Conservation (phyloP, 1,140 invertebrate species). For the Atta texana region DNA sequence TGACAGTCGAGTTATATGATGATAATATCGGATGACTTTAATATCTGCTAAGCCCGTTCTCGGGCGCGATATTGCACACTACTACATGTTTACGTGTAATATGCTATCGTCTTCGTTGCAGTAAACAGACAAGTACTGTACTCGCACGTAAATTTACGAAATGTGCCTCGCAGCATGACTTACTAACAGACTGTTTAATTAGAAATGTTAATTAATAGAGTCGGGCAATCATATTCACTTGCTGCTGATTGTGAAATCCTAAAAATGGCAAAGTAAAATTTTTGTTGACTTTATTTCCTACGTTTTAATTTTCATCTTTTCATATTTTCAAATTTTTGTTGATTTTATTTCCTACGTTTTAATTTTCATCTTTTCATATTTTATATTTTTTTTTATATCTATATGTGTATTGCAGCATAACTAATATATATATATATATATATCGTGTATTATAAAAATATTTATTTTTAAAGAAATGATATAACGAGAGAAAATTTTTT, state of each 20-base stretch:
- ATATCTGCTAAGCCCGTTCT: conserved; percentile 44
- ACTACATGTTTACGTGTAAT: conserved; percentile 46
- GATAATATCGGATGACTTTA: conserved; percentile 43
- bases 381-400: background rate
- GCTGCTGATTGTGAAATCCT: background rate
- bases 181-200: conserved; percentile 22
- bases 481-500: background rate
- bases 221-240: background rate
- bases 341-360: background rate
- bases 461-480: background rate
- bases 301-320: background rate
- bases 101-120: conserved; percentile 44
- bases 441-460: background rate
- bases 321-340: background rate
- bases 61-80: conserved; percentile 20
- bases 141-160: conserved; percentile 37
- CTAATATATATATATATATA: background rate
- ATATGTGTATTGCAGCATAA: background rate
- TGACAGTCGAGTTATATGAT: conserved; percentile 18
- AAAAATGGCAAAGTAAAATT: background rate
- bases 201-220: conserved; percentile 40
- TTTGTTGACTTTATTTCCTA: background rate
- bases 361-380: background rate
- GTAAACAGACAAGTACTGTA: conserved; percentile 35
- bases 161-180: background rate